These are phyloP conservation scores for Urophycis tenuis DNA, from an alignment of 2,797 vertebrate species.

Conservation along the genomic window DNA sequence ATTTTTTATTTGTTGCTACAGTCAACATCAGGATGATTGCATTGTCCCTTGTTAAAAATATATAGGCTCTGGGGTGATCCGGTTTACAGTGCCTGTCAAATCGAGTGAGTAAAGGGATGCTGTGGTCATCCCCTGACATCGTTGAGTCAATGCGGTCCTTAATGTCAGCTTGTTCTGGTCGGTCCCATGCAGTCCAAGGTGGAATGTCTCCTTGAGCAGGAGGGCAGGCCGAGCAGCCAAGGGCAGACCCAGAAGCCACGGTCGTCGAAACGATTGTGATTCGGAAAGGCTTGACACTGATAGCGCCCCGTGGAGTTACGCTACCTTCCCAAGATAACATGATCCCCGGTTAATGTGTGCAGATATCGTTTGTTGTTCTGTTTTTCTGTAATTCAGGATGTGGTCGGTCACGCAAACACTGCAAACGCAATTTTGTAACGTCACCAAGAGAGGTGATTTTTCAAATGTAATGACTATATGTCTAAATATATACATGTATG, in stretches of 20 bases:
- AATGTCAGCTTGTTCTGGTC: not conserved
- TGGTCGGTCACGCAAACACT: not conserved
- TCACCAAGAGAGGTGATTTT: not conserved
- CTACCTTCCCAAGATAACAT: not conserved
- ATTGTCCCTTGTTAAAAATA: no score
- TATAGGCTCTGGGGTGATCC: not conserved
- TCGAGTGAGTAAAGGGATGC: not conserved
- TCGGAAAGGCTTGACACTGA: not conserved
- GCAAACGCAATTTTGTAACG: no score
- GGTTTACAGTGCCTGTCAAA: no score
- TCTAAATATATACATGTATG: not conserved
- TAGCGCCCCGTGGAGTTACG: not conserved
- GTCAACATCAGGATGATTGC: no score
- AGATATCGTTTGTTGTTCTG: not conserved
- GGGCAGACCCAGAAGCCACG: not conserved
- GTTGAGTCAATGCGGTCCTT: not conserved
- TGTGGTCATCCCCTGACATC: not conserved
- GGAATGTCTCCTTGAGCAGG: not conserved
- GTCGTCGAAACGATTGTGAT: not conserved
- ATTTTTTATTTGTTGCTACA: no score
- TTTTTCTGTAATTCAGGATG: not conserved
- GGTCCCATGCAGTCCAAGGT: not conserved
- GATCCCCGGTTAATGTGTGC: not conserved
- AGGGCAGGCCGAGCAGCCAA: not conserved
- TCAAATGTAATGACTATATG: not conserved